These are phyloP conservation scores for Volucella zonaria DNA, from an alignment of 2,888 invertebrate genomes.

Conservation along the genomic window DNA sequence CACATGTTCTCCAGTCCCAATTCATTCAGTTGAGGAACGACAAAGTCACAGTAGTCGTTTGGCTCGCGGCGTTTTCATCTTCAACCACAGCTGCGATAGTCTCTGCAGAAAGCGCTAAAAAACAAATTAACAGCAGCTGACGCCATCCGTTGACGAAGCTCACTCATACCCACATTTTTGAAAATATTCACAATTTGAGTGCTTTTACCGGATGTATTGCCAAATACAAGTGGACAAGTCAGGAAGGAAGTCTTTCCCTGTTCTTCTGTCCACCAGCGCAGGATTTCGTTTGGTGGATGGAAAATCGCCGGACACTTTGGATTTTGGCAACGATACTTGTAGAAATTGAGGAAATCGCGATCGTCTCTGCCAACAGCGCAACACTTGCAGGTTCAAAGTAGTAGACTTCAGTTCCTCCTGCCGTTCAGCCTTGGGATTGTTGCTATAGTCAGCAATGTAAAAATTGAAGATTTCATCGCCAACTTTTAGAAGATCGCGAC, in stretches of 20 bases:
- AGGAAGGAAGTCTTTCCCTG: neutral
- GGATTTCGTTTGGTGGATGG: constrained; percentile 61
- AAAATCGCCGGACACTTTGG: constrained; percentile 75
- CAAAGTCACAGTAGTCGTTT: no score
- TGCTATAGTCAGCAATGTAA: constrained; percentile 90
- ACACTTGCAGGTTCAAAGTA: constrained; percentile 88
- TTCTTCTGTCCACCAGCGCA: constrained; percentile 76
- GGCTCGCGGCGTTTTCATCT: no score
- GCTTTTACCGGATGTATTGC: neutral
- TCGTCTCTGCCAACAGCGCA: constrained; percentile 83
- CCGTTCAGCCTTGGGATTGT: constrained; percentile 85
- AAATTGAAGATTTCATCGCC: constrained; percentile 92
- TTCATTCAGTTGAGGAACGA: no score
- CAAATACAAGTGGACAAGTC: constrained; percentile 50
- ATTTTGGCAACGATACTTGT: constrained; percentile 78
- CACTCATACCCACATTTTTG: constrained; percentile 1
- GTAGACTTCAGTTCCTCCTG: constrained; percentile 87
- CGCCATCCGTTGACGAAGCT: constrained; percentile 43
- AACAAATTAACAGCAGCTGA: constrained; percentile 7
- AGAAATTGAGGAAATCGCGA: constrained; percentile 75
- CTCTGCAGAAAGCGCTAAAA: constrained; percentile 33
- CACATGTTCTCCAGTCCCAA: no score
- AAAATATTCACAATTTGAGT: neutral
- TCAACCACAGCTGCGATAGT: no score
- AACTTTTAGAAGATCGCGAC: constrained; percentile 85